Evolutionary conservation across 2,888 invertebrate species (phyloP), one percentile per base, ranked within the genome.

Genomic region (Synanthedon vespiformis): DNA sequence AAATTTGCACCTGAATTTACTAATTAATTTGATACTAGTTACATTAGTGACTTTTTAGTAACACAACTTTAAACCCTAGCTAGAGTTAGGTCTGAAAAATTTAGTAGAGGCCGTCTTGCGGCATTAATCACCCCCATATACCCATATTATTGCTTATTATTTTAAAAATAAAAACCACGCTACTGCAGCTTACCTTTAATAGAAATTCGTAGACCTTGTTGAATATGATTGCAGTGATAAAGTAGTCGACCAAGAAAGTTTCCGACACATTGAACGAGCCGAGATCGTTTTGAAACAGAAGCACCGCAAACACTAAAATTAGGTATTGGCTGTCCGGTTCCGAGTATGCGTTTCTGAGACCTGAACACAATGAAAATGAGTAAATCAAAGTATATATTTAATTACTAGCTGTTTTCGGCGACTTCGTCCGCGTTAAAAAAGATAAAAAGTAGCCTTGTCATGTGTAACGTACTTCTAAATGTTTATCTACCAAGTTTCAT

Each of bases 171-270:
- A 40, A 40, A 41, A 4, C 12, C 5, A 27, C 5, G 1, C 22
- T 13, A 49, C 22, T 34, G 50, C 47, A 18, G 58, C 63, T 72
- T 66, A 94, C 94, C 91, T 99, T 99, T 50, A 99, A 88, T 58
- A 97, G 81, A 67, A 99, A 92, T 85, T 99, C 99, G 76, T 95
- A 93, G 56, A 95, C 92, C 80, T 98, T 98, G 65, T 92, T 92
- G 67, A 94, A 96, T 48, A 95, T 89, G 56, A 98, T 93, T 53
- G 95, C 94, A 63, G 95, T 93, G 58, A 99, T 87, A 82, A 96
- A 98, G 77, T 97, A 97, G 77, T 98, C 96, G 0, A 98, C 90
- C 12, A 98, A 90, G 74, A 98, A 97, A 0, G 95, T 94, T 77
- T 97, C 96, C 14, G 94, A 93, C 40, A 93, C 88, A 55, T 89